phyloP scores from a whole-genome alignment of 2,888 invertebrate species.

The Adelphocoris suturalis region DNA sequence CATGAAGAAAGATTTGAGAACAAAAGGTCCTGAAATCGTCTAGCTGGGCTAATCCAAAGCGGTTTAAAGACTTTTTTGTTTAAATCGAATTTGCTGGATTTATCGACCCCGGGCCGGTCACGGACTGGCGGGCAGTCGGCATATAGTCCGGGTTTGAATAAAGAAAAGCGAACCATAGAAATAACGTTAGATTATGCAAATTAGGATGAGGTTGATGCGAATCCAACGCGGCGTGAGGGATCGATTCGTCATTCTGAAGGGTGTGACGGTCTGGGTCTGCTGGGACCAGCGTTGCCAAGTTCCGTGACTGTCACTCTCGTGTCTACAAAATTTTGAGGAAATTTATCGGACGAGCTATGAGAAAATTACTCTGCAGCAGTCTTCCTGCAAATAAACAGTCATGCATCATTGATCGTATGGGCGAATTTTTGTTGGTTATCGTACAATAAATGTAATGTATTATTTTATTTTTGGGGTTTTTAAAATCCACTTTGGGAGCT shows the following conservation, averaged over 20 bases:
- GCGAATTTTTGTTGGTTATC: too few relatives aligned
- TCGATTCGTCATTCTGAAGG: constrained; percentile 38
- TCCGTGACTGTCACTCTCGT: too few relatives aligned
- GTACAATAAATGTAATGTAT: too few relatives aligned
- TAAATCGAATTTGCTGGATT: constrained; percentile 26
- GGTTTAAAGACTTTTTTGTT: neutral
- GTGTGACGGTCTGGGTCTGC: constrained; percentile 25
- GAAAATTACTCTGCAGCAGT: too few relatives aligned
- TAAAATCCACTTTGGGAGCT: too few relatives aligned
- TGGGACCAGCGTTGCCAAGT: neutral
- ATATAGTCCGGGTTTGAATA: neutral
- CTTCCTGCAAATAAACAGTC: too few relatives aligned
- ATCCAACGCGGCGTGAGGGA: constrained; percentile 34
- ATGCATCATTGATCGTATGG: too few relatives aligned
- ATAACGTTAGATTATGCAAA: constrained; percentile 50
- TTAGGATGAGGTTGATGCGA: constrained; percentile 49
- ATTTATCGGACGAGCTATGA: too few relatives aligned
- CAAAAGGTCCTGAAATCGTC: constrained; percentile 20
- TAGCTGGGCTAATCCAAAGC: neutral
- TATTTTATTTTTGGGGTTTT: too few relatives aligned
- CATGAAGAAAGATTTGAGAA: constrained; percentile 39
- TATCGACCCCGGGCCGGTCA: constrained; percentile 32
- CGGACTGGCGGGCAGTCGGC: neutral
- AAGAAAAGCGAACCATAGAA: constrained; percentile 48
- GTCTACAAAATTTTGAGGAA: too few relatives aligned